Evolutionary conservation across 2,113 vertebrate species (phyloP).

Genomic region (Takifugu bimaculatus): DNA sequence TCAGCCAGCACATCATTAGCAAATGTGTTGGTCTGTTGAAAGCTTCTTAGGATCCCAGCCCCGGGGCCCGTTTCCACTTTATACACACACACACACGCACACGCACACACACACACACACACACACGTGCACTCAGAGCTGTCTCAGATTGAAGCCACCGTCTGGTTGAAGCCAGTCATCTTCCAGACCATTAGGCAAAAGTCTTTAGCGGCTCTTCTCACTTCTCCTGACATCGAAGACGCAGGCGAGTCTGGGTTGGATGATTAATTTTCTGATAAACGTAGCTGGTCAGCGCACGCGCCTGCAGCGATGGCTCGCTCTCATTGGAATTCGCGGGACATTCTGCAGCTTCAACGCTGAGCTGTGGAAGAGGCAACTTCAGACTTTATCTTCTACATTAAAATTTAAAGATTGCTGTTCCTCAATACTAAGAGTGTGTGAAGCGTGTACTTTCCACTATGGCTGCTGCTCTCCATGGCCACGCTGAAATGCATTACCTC

Average conservation of each 20-base stretch:
- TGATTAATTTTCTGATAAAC: constrained; percentile 48
- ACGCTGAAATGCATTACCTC: no score
- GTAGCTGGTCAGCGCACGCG: constrained; percentile 4
- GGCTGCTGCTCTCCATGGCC: no score
- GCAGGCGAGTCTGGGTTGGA: constrained; percentile 6
- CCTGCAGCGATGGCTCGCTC: constrained; percentile 15
- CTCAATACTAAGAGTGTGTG: no score
- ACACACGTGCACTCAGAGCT: background rate
- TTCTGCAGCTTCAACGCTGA: constrained; percentile 20
- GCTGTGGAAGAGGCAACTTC: no score
- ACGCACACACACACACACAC: background rate
- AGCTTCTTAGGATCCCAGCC: background rate
- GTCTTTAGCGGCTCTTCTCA: constrained; percentile 23
- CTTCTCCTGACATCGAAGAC: constrained; percentile 22
- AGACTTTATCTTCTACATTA: no score
- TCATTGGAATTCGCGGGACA: constrained; percentile 45
- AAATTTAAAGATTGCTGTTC: no score
- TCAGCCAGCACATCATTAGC: constrained; percentile 22
- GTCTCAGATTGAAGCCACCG: background rate
- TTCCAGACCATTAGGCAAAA: background rate
- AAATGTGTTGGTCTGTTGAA: constrained; percentile 51
- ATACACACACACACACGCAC: background rate
- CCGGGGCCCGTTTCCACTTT: background rate
- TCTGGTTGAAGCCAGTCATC: background rate
- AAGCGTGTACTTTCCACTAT: no score